Evolutionary conservation across 2,113 vertebrate genomes (phyloP).

Genomic region (Gymnobelideus leadbeateri): DNA sequence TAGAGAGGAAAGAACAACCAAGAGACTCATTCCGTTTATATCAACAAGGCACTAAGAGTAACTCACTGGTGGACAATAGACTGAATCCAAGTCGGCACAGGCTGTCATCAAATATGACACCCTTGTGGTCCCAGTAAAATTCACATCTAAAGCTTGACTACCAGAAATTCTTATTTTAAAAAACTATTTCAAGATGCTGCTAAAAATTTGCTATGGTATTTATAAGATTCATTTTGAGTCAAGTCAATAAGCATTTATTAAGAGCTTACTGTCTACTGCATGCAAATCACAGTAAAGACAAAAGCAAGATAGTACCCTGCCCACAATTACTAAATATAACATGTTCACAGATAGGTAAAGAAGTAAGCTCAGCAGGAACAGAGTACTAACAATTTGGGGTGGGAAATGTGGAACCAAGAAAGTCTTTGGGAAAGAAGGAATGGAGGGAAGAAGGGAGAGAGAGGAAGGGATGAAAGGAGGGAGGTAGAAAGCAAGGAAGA

Average conservation of each 20-base stretch:
- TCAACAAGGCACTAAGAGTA: constrained; percentile 80
- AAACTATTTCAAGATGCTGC: constrained; percentile 55
- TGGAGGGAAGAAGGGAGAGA: too few species aligned
- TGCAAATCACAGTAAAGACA: background rate
- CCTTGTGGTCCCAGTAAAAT: constrained; percentile 62
- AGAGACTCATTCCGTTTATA: constrained; percentile 53
- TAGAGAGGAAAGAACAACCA: constrained; percentile 64
- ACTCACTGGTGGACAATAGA: constrained; percentile 73
- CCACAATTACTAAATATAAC: background rate
- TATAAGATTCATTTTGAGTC: constrained; percentile 39
- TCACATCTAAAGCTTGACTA: constrained; percentile 56
- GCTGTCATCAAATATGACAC: constrained; percentile 55
- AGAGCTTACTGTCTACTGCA: background rate
- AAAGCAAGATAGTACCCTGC: background rate
- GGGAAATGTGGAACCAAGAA: background rate
- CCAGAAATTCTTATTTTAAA: constrained; percentile 50
- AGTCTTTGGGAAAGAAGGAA: background rate
- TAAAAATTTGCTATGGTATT: constrained; percentile 24
- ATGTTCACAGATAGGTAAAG: background rate
- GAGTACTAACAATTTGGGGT: background rate
- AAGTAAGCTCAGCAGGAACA: background rate
- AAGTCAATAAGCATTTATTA: constrained; percentile 21
- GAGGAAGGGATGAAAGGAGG: too few species aligned
- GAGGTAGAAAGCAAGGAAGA: too few species aligned
- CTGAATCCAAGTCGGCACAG: constrained; percentile 70